phyloP scores from a whole-genome alignment of 2,113 vertebrate genomes.

The Smithornis capensis region DNA sequence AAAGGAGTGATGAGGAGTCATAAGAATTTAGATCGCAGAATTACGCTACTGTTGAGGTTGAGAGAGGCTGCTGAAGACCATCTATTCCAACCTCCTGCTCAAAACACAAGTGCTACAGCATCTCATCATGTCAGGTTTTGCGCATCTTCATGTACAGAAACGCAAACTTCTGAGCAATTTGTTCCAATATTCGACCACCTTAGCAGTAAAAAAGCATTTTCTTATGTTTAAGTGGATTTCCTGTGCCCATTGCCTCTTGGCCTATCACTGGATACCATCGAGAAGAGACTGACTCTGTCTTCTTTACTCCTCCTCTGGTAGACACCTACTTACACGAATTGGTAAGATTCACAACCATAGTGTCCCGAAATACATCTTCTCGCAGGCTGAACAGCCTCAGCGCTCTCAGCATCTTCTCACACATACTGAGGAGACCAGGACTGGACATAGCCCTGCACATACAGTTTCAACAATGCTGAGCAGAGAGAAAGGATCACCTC shows the following conservation, averaged over 20 bases:
- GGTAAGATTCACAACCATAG: not conserved
- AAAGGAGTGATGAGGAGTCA: not conserved
- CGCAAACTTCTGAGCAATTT: not conserved
- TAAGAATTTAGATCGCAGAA: not conserved
- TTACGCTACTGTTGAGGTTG: not conserved
- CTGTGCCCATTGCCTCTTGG: not conserved
- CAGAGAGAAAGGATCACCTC: not conserved
- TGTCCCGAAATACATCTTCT: not conserved
- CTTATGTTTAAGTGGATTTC: not conserved
- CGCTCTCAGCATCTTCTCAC: not conserved
- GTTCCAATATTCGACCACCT: not conserved
- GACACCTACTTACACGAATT: not conserved
- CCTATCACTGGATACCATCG: not conserved
- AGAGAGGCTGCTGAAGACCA: not conserved
- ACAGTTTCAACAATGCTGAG: not conserved
- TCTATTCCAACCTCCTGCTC: not conserved
- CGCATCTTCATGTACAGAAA: not conserved
- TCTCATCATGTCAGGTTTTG: not conserved
- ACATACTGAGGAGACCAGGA: rapidly evolving
- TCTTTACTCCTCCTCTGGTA: not conserved
- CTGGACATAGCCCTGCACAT: not conserved
- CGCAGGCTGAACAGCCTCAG: not conserved
- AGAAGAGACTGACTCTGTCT: not conserved
- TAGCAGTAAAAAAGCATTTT: not conserved
- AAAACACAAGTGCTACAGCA: not conserved